Percentiles rank a stretch among this genome's conserved stretches.
These are phyloP conservation scores for Ferrisia virgata DNA, from an alignment of 2,888 invertebrate species.

Conservation along the genomic window DNA sequence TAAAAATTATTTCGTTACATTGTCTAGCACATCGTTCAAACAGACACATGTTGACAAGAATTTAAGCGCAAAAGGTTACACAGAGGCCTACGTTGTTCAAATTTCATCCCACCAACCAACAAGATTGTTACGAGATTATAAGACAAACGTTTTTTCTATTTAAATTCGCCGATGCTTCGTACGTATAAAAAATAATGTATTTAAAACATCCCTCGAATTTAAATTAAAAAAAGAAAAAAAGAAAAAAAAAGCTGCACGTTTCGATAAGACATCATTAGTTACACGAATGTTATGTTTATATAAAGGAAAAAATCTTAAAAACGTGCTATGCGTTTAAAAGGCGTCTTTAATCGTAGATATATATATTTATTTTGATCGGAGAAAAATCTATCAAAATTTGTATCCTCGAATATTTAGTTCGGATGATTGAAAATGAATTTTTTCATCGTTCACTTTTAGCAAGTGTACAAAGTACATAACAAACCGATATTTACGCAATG, in stretches of 20 bases:
- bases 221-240: background rate
- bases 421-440: background rate
- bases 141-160: background rate
- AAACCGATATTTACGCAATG: background rate
- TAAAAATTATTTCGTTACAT: too few relatives aligned
- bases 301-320: constrained; percentile 1
- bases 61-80: too few relatives aligned
- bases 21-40: too few relatives aligned
- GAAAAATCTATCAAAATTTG: constrained; percentile 9
- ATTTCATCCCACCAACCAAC: background rate
- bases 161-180: background rate
- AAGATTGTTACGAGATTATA: background rate
- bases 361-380: background rate
- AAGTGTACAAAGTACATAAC: too few relatives aligned
- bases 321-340: constrained; percentile 8
- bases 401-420: background rate
- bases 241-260: background rate
- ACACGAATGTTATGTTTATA: constrained; percentile 26
- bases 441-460: too few relatives aligned
- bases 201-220: background rate
- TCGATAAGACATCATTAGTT: constrained; percentile 29
- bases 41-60: too few relatives aligned
- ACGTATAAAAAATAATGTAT: background rate
- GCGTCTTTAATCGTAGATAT: background rate
- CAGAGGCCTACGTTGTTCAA: too few relatives aligned